Base-by-base conservation (phyloP, 2,888 invertebrate genomes). In the Leucania comma region DNA sequence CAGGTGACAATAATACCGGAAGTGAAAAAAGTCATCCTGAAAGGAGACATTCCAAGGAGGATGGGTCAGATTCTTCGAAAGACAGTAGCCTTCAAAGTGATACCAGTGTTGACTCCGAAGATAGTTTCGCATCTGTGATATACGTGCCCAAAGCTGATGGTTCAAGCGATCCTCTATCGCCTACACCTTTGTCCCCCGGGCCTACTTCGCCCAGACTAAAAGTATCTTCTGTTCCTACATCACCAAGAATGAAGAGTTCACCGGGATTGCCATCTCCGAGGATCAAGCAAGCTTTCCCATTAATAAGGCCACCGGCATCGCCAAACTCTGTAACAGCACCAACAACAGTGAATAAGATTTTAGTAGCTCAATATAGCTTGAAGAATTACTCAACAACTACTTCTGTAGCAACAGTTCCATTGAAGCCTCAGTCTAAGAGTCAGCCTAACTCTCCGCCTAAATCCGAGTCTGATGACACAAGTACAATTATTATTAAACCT, bases 61-160 rank as follows among this genome's bases (percentile, higher is more conserved):
- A 98, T 86, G 98, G 98, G 20, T 98, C 98, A 0, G 98, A 98
- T 90, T 98, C 98, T 9, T 98, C 98, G 3, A 98, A 98, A 93
- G 98, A 98, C 86, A 98, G 98, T 90, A 98, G 98, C 90, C 96
- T 99, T 72, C 99, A 99, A 93, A 98, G 98, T 91, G 99, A 99
- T 90, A 99, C 99, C 1, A 98, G 98, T 93, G 98, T 99, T 48
- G 99, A 99, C 91, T 98, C 98, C 1, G 99, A 99, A 91, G 99
- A 99, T 89, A 98, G 98, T 92, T 98, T 99, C 89, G 98, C 98
- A 71, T 98, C 98, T 78, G 99, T 99, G 58, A 99, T 99, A 88
- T 98, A 98, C 90, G 98, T 98, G 87, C 98, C 98, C 68, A 98
- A 98, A 93, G 97, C 98, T 62, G 98, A 98, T 85, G 96, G 97